phyloP scores from a whole-genome alignment of 2,888 invertebrate species.

The Cerastis rubricosa region DNA sequence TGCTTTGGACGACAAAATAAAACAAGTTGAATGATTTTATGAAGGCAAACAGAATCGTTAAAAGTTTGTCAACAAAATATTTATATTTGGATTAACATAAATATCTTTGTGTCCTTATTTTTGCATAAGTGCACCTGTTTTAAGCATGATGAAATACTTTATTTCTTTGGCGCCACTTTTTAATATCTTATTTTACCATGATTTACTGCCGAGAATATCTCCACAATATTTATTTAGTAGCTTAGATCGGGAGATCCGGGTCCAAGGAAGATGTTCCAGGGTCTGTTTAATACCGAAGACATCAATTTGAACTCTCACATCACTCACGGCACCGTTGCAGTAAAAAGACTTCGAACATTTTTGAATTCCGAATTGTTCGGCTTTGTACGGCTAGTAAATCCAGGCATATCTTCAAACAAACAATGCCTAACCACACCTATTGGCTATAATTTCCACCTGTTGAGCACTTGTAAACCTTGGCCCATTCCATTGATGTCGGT shows the following conservation, averaged over 20 bases:
- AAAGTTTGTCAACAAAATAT: conserved; percentile 11
- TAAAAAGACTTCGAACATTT: not conserved
- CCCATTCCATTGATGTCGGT: conserved; percentile 50
- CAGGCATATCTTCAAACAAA: conserved; percentile 22
- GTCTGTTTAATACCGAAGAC: not conserved
- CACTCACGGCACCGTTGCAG: not conserved
- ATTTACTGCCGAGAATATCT: not conserved
- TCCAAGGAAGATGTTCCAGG: not conserved
- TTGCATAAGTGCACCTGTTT: not conserved
- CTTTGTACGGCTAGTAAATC: not conserved
- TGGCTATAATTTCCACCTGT: conserved; percentile 51
- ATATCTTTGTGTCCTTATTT: not conserved
- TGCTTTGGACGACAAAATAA: conserved; percentile 16
- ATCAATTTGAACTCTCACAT: conserved; percentile 3
- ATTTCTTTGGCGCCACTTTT: not conserved
- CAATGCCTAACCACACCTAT: conserved; percentile 29
- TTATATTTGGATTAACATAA: not conserved
- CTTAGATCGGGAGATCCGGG: not conserved
- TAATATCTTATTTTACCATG: not conserved
- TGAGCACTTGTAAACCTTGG: conserved; percentile 53
- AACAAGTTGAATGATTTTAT: conserved; percentile 31
- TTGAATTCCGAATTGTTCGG: not conserved
- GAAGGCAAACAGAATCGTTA: not conserved
- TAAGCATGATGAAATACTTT: not conserved
- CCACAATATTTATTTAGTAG: not conserved